Conservation (phyloP, 2,888 invertebrate species). For the Ochropacha duplaris region DNA sequence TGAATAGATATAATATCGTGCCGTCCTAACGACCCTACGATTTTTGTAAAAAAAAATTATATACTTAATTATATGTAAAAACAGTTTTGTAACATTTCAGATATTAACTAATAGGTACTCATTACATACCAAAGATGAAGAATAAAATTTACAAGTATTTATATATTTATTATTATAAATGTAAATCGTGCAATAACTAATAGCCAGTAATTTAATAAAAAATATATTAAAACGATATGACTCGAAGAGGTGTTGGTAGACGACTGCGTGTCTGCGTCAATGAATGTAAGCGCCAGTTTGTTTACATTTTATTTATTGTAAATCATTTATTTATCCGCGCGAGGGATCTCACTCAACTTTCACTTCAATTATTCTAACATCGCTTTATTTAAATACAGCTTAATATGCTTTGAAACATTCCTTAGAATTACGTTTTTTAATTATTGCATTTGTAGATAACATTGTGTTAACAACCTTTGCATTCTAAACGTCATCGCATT, state of each 20-base stretch:
- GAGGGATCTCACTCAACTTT: constrained; percentile 27
- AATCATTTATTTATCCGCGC: constrained; percentile 66
- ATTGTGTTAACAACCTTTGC: constrained; percentile 71
- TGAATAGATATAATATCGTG: constrained; percentile 81
- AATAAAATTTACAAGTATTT: constrained; percentile 82
- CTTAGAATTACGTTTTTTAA: constrained; percentile 58
- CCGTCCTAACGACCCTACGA: constrained; percentile 83
- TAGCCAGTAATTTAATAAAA: constrained; percentile 81
- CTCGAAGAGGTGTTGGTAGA: constrained; percentile 71
- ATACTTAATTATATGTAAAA: constrained; percentile 76
- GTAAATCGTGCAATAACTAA: constrained; percentile 84
- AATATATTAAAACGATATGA: constrained; percentile 75
- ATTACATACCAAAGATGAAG: constrained; percentile 80
- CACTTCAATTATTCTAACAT: constrained; percentile 33
- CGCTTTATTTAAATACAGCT: constrained; percentile 63
- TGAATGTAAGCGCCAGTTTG: constrained; percentile 44
- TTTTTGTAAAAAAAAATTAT: constrained; percentile 79
- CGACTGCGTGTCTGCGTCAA: constrained; percentile 44
- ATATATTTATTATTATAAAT: constrained; percentile 83
- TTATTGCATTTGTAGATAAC: constrained; percentile 57
- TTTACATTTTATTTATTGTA: constrained; percentile 77
- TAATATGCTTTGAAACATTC: constrained; percentile 64
- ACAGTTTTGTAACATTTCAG: constrained; percentile 82
- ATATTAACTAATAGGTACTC: constrained; percentile 79
- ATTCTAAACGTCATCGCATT: constrained; percentile 35